Evolutionary conservation across 2,113 vertebrate species (phyloP).

Genomic region (Diadophis punctatus): DNA sequence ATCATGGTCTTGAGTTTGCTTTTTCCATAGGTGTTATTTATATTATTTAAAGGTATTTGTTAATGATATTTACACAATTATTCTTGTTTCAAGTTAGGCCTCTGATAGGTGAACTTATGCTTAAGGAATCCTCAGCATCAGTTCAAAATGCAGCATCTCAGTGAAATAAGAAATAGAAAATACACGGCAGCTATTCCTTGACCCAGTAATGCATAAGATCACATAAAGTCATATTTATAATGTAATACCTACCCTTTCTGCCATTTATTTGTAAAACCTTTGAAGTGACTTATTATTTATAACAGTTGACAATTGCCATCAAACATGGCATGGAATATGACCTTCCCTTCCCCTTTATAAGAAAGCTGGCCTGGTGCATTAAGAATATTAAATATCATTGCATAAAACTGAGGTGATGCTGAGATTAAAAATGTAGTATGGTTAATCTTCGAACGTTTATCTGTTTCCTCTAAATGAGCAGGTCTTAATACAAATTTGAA

Average conservation of each 20-base stretch:
- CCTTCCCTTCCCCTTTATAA: slow-evolving; percentile 41
- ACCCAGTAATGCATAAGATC: slow-evolving; percentile 24
- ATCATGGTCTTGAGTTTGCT: neutral
- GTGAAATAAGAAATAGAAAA: neutral
- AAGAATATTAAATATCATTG: slow-evolving; percentile 20
- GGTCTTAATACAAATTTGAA: neutral
- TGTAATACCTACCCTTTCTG: slow-evolving; percentile 3
- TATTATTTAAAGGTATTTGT: neutral
- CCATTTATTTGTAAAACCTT: slow-evolving; percentile 17
- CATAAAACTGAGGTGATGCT: slow-evolving; percentile 13
- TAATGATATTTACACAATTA: neutral
- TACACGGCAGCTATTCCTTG: neutral
- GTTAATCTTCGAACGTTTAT: neutral
- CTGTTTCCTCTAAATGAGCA: neutral
- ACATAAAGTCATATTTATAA: slow-evolving; percentile 11
- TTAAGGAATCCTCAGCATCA: neutral
- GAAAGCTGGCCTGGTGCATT: slow-evolving; percentile 17
- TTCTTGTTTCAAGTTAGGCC: neutral
- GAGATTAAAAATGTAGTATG: neutral
- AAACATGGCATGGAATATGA: slow-evolving; percentile 22
- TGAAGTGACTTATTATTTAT: slow-evolving; percentile 11
- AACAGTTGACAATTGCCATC: slow-evolving; percentile 9
- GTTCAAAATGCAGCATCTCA: neutral
- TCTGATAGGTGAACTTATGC: neutral
- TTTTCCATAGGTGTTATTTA: neutral